A percentile compares a stretch with the other conserved stretches of the same genome.
These are phyloP conservation scores for Casuarius casuarius DNA, from an alignment of 2,113 vertebrate genomes.

Conservation along the genomic window DNA sequence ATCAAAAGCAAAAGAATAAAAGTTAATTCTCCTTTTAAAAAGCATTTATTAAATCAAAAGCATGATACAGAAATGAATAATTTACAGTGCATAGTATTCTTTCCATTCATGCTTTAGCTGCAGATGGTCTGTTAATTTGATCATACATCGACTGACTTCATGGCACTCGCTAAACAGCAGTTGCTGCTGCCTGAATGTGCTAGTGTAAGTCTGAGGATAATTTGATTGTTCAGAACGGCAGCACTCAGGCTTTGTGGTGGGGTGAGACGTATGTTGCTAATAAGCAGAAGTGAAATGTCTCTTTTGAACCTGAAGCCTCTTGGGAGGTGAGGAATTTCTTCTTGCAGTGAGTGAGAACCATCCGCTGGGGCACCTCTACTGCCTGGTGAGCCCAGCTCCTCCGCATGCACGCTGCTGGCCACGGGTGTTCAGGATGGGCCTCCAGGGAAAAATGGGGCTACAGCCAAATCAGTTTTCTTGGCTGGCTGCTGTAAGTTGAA, in stretches of 20 bases:
- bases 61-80: not conserved
- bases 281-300: not conserved
- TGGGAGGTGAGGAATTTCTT: not conserved
- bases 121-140: not conserved
- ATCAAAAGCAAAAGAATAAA: not conserved
- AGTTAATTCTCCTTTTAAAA: not conserved
- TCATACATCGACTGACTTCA: not conserved
- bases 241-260: not conserved
- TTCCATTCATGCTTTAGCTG: not conserved
- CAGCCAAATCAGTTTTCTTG: not conserved
- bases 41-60: not conserved
- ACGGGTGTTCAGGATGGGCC: fast-evolving
- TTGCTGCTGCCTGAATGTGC: not conserved
- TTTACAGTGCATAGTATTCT: not conserved
- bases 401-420: too few species aligned
- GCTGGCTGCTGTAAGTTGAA: not conserved
- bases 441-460: not conserved
- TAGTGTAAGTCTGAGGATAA: not conserved
- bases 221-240: not conserved
- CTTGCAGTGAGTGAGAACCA: not conserved
- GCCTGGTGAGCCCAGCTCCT: not conserved
- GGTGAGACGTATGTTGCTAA: not conserved
- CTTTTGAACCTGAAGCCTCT: not conserved
- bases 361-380: fast-evolving
- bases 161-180: not conserved